Evolutionary conservation across 1,140 invertebrate species (phyloP).

Genomic region (Orius insidiosus): DNA sequence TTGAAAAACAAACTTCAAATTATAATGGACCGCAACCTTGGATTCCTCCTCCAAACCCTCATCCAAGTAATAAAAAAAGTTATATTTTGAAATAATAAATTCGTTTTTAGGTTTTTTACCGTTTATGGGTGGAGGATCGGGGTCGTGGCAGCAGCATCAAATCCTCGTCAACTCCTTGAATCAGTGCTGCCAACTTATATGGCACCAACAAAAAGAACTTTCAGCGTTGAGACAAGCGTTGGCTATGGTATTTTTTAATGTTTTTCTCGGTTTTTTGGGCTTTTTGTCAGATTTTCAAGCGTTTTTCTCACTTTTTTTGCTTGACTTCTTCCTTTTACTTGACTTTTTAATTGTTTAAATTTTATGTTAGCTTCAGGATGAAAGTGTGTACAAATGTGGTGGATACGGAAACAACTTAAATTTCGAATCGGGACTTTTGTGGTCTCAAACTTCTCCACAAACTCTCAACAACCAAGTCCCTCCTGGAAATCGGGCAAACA

Average conservation of each 20-base stretch:
- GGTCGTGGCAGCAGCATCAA: conserved; percentile 27
- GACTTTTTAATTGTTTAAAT: too few species aligned
- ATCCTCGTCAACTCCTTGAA: conserved; percentile 39
- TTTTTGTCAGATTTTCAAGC: too few species aligned
- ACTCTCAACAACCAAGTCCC: conserved; percentile 72
- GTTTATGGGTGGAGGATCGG: conserved; percentile 12
- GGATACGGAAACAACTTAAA: conserved; percentile 19
- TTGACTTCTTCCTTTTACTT: too few species aligned
- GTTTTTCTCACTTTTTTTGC: too few species aligned
- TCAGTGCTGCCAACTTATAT: conserved; percentile 41
- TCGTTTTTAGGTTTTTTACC: conserved; percentile 15
- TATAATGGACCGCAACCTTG: conserved; percentile 15
- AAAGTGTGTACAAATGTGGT: conserved; percentile 17
- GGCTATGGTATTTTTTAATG: conserved; percentile 13
- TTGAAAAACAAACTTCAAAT: conserved; percentile 16
- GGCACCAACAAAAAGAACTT: conserved; percentile 40
- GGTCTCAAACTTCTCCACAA: conserved; percentile 16
- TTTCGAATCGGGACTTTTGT: conserved; percentile 16
- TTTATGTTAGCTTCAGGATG: conserved; percentile 24
- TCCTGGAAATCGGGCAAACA: conserved; percentile 70
- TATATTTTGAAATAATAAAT: too few species aligned
- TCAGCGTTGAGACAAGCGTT: conserved; percentile 30
- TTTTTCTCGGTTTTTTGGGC: too few species aligned
- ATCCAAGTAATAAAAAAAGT: not conserved
- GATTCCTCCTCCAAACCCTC: conserved; percentile 9